Percentiles rank a stretch among this genome's conserved stretches.
Conservation (phyloP, 2,113 vertebrate genomes). For the Astatoreochromis straeleni region DNA sequence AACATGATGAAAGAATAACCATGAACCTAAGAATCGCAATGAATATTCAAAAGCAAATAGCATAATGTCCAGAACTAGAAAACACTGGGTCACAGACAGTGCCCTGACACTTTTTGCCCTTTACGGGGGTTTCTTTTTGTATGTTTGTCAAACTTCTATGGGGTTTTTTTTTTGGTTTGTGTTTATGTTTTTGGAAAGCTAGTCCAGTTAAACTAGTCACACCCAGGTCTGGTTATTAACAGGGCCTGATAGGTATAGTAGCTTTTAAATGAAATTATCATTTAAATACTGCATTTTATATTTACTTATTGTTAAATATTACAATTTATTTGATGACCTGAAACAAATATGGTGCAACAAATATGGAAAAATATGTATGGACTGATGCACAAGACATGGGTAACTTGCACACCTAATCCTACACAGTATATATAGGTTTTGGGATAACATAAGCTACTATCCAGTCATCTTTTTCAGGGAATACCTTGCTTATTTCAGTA, state of each 20-base stretch:
- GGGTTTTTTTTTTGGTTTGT: accelerated
- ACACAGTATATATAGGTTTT: neutral
- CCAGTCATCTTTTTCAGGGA: neutral
- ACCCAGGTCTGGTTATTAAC: neutral
- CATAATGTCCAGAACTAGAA: neutral
- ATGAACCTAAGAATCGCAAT: neutral
- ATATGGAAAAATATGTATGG: neutral
- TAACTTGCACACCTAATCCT: neutral
- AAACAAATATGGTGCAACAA: neutral
- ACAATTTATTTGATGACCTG: neutral
- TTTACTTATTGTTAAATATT: neutral
- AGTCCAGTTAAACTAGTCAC: neutral
- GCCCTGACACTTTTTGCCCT: neutral
- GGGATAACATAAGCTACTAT: neutral
- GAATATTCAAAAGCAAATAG: neutral
- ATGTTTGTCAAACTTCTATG: neutral
- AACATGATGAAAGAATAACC: neutral
- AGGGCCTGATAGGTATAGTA: neutral
- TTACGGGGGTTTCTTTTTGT: neutral
- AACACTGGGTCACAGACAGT: neutral
- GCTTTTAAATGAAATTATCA: neutral
- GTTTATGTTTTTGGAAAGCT: neutral
- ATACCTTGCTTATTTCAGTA: neutral
- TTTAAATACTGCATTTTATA: neutral
- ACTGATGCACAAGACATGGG: neutral